These are phyloP conservation scores for Phylloscopus trochiloides DNA, from an alignment of 2,113 vertebrate genomes.

Conservation along the genomic window DNA sequence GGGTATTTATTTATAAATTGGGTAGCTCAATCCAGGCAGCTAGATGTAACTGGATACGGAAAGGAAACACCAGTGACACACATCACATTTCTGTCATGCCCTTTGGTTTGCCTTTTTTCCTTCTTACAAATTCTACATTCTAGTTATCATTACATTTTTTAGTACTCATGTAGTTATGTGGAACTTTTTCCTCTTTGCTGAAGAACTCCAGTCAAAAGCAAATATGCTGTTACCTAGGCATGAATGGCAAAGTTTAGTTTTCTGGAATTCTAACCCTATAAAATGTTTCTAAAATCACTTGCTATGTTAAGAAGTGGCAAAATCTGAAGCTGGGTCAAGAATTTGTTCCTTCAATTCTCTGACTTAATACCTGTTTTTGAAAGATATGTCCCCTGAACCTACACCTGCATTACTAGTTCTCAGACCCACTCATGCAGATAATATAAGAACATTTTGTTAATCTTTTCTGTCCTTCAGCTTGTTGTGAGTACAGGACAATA, in stretches of 20 bases:
- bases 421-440: not conserved
- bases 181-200: not conserved
- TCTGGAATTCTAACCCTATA: not conserved
- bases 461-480: constrained; percentile 9
- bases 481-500: not conserved
- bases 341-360: not conserved
- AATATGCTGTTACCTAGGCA: not conserved
- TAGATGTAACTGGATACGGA: not conserved
- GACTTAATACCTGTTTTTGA: not conserved
- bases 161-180: not conserved
- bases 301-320: not conserved
- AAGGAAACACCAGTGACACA: not conserved
- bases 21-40: not conserved
- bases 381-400: not conserved
- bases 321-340: not conserved
- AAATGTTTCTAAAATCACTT: not conserved
- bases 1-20: not conserved
- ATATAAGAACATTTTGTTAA: not conserved
- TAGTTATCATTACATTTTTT: not conserved
- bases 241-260: not conserved
- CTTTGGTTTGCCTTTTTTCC: not conserved
- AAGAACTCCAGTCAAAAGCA: not conserved
- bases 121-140: not conserved
- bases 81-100: not conserved
- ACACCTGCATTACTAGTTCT: not conserved